phyloP scores from a whole-genome alignment of 2,888 invertebrate species.

The Nephrotoma flavescens region DNA sequence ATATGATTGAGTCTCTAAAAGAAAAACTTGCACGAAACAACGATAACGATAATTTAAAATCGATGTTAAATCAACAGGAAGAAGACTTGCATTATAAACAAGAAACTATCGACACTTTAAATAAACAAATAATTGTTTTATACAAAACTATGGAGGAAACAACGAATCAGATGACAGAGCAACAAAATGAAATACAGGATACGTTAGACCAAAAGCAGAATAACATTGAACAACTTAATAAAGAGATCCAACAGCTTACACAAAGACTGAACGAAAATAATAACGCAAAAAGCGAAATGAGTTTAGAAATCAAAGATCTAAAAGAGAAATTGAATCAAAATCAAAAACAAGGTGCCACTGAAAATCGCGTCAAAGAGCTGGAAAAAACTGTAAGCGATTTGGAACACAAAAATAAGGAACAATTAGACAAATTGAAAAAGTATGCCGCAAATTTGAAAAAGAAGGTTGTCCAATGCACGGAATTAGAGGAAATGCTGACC shows the following conservation, averaged over 20 bases:
- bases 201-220: constrained; percentile 30
- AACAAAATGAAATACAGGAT: constrained; percentile 28
- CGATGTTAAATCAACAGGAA: constrained; percentile 20
- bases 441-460: constrained; percentile 63
- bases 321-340: neutral
- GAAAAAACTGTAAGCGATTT: constrained; percentile 30
- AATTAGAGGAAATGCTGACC: constrained; percentile 42
- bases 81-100: constrained; percentile 37
- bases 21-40: constrained; percentile 32
- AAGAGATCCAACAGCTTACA: constrained; percentile 20
- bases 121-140: constrained; percentile 37
- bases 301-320: constrained; percentile 20
- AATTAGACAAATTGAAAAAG: constrained; percentile 64
- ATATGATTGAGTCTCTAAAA: constrained; percentile 18
- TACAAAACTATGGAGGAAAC: constrained; percentile 41
- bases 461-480: constrained; percentile 46
- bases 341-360: constrained; percentile 13
- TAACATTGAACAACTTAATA: constrained; percentile 33
- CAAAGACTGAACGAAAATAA: constrained; percentile 17
- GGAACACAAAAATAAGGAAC: constrained; percentile 49
- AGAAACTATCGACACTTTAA: constrained; percentile 46
- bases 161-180: constrained; percentile 27
- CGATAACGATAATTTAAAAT: constrained; percentile 28
- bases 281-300: constrained; percentile 30
- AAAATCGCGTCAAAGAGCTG: constrained; percentile 26